A percentile compares a stretch with the other conserved stretches of the same genome.
Conservation (phyloP, 2,888 invertebrate genomes). For the Sclerodermus sp. region DNA sequence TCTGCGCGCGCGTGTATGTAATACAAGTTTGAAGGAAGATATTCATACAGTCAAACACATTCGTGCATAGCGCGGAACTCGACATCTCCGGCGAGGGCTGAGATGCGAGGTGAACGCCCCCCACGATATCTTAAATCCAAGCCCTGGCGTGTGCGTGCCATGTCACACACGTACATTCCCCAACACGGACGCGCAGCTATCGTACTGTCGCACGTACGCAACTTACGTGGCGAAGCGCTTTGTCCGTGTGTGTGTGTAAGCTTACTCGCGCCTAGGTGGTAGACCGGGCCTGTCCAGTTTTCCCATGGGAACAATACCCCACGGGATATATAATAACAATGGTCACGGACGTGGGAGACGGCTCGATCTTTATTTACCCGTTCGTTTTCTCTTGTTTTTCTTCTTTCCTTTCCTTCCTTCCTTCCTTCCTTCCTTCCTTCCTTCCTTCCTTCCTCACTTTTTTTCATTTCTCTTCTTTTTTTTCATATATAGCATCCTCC, state of each 20-base stretch:
- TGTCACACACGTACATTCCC: constrained; percentile 7
- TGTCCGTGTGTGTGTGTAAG: constrained; percentile 11
- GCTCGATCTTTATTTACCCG: constrained; percentile 46
- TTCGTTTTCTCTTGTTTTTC: constrained; percentile 24
- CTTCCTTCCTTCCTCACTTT: constrained; percentile 10
- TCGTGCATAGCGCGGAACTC: constrained; percentile 61
- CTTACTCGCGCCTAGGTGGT: constrained; percentile 33
- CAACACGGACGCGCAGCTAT: constrained; percentile 1
- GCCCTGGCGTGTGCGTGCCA: constrained; percentile 29
- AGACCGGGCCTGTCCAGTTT: constrained; percentile 48
- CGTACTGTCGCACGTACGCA: background rate
- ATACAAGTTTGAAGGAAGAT: background rate
- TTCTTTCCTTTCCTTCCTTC: constrained; percentile 13
- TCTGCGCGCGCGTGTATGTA: too few species aligned
- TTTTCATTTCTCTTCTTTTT: background rate
- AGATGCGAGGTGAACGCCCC: constrained; percentile 51
- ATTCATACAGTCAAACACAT: constrained; percentile 51
- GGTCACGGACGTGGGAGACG: constrained; percentile 45
- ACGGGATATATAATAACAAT: constrained; percentile 48
- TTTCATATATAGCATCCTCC: constrained; percentile 1
- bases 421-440: constrained; percentile 9
- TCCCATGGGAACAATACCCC: constrained; percentile 51
- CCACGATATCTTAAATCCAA: constrained; percentile 50
- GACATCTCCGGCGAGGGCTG: constrained; percentile 34
- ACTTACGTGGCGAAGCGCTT: constrained; percentile 17